These are phyloP conservation scores for Paedocypris sp. DNA, from an alignment of 2,113 vertebrate species.

Conservation along the genomic window DNA sequence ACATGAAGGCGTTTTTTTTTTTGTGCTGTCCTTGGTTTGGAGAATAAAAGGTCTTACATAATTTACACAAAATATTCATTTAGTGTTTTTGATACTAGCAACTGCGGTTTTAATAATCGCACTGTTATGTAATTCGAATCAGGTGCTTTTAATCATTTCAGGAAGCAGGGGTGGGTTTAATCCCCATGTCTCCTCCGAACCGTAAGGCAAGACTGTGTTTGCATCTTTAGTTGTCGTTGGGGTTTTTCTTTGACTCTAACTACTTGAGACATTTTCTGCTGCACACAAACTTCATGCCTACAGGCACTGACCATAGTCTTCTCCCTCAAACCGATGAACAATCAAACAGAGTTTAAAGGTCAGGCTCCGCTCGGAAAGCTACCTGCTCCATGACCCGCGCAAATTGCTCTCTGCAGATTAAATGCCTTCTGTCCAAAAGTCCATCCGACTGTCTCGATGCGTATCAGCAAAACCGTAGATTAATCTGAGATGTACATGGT, in stretches of 20 bases:
- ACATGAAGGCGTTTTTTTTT: conserved; percentile 24
- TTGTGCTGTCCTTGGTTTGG: conserved; percentile 24
- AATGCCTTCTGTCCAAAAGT: neutral
- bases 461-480: neutral
- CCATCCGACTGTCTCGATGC: neutral
- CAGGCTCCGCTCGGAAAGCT: neutral
- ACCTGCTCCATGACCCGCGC: neutral
- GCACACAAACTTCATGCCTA: neutral
- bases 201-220: neutral
- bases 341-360: conserved; percentile 3
- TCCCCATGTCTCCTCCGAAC: too few relatives aligned
- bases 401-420: neutral
- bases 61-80: neutral
- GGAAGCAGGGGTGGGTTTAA: too few relatives aligned
- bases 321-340: neutral
- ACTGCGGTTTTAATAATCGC: neutral
- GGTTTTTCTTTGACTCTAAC: neutral
- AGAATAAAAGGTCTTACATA: conserved; percentile 33
- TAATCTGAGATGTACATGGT: neutral
- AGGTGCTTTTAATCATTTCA: neutral
- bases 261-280: neutral
- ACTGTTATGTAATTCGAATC: neutral
- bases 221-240: too few relatives aligned
- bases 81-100: neutral
- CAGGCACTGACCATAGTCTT: conserved; percentile 1